Conservation (phyloP, 2,113 vertebrate species). For the Coptodon rendalli region DNA sequence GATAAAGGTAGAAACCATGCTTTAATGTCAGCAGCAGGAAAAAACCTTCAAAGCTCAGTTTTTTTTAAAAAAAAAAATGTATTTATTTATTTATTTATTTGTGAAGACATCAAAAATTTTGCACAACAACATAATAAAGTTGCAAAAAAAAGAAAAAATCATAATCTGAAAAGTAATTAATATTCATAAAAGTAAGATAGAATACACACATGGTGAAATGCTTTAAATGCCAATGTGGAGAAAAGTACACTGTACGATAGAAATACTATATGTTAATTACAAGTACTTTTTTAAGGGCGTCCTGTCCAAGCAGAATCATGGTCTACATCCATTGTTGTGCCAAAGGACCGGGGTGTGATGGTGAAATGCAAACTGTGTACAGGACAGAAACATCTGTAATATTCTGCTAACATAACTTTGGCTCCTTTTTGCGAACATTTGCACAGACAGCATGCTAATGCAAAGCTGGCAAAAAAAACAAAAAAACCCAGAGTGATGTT, state of each 20-base stretch:
- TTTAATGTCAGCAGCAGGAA: not conserved
- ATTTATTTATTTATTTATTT: not conserved
- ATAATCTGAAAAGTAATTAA: not conserved
- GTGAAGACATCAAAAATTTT: not conserved
- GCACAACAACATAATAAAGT: not conserved
- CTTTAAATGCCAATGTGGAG: not conserved
- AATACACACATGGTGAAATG: not conserved
- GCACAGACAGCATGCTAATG: not conserved
- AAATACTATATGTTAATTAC: not conserved
- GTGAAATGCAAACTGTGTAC: not conserved
- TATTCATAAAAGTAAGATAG: not conserved
- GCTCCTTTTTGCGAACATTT: not conserved
- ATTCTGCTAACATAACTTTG: not conserved
- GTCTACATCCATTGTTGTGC: not conserved
- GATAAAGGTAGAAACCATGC: not conserved
- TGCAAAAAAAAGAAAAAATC: not conserved
- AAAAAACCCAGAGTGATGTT: not conserved
- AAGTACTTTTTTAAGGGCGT: not conserved
- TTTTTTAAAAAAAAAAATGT: rapidly evolving
- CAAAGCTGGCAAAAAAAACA: not conserved
- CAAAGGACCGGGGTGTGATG: not conserved
- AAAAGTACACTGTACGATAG: not conserved
- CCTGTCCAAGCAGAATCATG: not conserved
- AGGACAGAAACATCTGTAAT: not conserved
- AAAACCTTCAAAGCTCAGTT: not conserved